Percentiles rank a stretch among this genome's conserved stretches.
Conservation (phyloP, 2,888 invertebrate species). For the Patella ulyssiponensis region DNA sequence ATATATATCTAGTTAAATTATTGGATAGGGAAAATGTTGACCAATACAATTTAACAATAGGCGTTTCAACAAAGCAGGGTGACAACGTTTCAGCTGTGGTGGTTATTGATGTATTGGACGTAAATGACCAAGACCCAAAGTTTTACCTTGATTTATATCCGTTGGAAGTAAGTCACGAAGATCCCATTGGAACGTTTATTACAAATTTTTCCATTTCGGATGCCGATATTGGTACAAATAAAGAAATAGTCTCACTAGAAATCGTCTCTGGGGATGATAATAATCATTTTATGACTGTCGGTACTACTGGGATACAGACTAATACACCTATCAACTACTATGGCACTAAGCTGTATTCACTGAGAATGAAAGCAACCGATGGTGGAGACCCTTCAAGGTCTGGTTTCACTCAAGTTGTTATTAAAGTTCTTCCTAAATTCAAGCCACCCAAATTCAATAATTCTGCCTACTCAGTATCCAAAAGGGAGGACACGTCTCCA, state of each 20-base stretch:
- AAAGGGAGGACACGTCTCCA: constrained; percentile 42
- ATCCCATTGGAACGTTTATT: constrained; percentile 87
- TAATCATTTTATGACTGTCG: constrained; percentile 39
- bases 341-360: constrained; percentile 39
- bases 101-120: constrained; percentile 85
- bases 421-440: constrained; percentile 43
- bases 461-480: constrained; percentile 22
- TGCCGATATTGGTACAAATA: constrained; percentile 87
- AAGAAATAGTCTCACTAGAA: constrained; percentile 84
- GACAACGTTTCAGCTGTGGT: constrained; percentile 37
- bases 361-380: constrained; percentile 45
- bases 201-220: constrained; percentile 87
- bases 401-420: constrained; percentile 40
- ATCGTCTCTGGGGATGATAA: constrained; percentile 48
- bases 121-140: constrained; percentile 82
- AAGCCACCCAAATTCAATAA: constrained; percentile 39
- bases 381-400: constrained; percentile 39
- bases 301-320: constrained; percentile 32
- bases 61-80: constrained; percentile 35
- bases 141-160: constrained; percentile 78
- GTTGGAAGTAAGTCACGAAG: constrained; percentile 90
- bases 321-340: constrained; percentile 42
- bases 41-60: constrained; percentile 41
- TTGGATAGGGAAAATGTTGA: constrained; percentile 84
- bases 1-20: constrained; percentile 85